These are phyloP conservation scores for Microcaecilia unicolor DNA, from an alignment of 2,797 vertebrate species.

Conservation along the genomic window DNA sequence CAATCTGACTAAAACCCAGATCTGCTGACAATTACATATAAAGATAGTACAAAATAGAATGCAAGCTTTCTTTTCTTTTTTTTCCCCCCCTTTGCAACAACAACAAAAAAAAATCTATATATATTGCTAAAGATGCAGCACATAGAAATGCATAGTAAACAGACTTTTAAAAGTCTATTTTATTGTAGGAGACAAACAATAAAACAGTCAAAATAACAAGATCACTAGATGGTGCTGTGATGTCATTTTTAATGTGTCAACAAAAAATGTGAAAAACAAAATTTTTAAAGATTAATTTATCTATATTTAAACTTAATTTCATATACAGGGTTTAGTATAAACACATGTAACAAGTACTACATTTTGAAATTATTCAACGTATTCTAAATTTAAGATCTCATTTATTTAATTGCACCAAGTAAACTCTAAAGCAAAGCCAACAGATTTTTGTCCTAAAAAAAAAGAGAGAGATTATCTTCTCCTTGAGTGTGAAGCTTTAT, in stretches of 20 bases:
- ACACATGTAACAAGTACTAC: slow-evolving; percentile 12
- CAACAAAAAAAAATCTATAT: too few relatives aligned
- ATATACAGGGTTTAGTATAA: background rate
- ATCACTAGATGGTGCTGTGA: slow-evolving; percentile 59
- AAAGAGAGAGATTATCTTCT: too few relatives aligned
- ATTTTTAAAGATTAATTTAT: background rate
- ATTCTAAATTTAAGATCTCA: slow-evolving; percentile 17
- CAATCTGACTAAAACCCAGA: too few relatives aligned
- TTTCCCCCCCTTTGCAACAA: too few relatives aligned
- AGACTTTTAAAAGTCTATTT: too few relatives aligned
- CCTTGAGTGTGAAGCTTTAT: too few relatives aligned
- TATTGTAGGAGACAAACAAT: background rate
- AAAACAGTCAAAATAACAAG: slow-evolving; percentile 12
- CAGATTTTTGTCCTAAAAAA: too few relatives aligned
- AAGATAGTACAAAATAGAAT: too few relatives aligned
- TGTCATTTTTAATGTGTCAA: slow-evolving; percentile 35
- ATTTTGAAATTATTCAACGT: slow-evolving; percentile 19
- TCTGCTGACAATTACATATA: too few relatives aligned
- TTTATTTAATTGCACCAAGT: slow-evolving; percentile 3
- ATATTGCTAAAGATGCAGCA: too few relatives aligned
- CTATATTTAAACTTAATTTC: slow-evolving; percentile 6
- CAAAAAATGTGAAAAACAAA: background rate
- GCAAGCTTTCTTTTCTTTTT: too few relatives aligned
- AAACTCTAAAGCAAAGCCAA: slow-evolving; percentile 7
- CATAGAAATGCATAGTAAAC: too few relatives aligned